These are phyloP conservation scores for Acanthosoma haemorrhoidale DNA, from an alignment of 2,888 invertebrate species.

Conservation along the genomic window DNA sequence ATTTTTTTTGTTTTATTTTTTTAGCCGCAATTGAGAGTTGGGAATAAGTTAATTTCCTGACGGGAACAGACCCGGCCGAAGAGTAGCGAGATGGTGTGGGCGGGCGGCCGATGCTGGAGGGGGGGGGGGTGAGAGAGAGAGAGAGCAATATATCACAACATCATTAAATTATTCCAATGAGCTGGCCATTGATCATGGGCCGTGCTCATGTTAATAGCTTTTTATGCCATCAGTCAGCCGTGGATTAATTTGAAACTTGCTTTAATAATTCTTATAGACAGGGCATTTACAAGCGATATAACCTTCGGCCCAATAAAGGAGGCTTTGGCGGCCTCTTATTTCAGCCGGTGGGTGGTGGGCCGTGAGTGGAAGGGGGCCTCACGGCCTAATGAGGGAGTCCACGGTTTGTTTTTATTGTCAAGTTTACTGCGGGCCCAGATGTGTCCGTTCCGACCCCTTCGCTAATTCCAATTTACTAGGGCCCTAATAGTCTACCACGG, in stretches of 20 bases:
- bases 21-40: constrained; percentile 11
- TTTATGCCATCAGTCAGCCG: constrained; percentile 41
- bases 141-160: constrained; percentile 41
- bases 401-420: constrained; percentile 35
- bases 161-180: constrained; percentile 41
- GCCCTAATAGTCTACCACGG: too few species aligned
- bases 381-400: not conserved
- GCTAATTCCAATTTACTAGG: constrained; percentile 16
- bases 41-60: constrained; percentile 15
- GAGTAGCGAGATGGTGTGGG: constrained; percentile 15
- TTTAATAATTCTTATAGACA: constrained; percentile 42
- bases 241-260: constrained; percentile 41
- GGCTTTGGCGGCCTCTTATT: constrained; percentile 25
- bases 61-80: not conserved
- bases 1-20: too few species aligned
- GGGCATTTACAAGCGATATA: constrained; percentile 40
- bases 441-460: constrained; percentile 31
- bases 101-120: constrained; percentile 32
- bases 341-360: not conserved
- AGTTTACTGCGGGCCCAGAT: constrained; percentile 37
- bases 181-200: constrained; percentile 38
- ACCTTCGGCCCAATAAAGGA: constrained; percentile 10
- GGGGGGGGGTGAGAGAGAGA: constrained; percentile 33
- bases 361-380: not conserved
- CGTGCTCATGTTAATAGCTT: constrained; percentile 40